phyloP scores from a whole-genome alignment of 2,797 vertebrate species.

The Mallotus villosus region DNA sequence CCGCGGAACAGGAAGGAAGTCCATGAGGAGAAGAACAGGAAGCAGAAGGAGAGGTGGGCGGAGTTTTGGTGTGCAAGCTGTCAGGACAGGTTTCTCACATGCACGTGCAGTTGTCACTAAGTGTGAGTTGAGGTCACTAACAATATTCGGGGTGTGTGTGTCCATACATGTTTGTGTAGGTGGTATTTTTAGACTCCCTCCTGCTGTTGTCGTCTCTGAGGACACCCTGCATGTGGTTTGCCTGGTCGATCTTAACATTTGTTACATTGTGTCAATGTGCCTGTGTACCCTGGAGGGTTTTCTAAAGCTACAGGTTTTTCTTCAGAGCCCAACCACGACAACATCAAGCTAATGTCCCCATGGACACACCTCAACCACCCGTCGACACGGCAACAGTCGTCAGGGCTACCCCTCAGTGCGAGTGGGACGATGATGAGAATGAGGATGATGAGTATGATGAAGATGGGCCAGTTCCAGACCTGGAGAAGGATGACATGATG shows the following conservation, averaged over 20 bases:
- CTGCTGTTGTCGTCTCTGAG: too few species aligned
- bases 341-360: conserved; percentile 28
- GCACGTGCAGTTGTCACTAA: conserved; percentile 10
- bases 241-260: too few species aligned
- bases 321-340: conserved; percentile 61
- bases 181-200: too few species aligned
- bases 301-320: conserved; percentile 52
- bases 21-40: conserved; percentile 45
- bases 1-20: conserved; percentile 49
- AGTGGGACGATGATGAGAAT: conserved; percentile 40
- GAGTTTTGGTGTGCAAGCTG: conserved; percentile 28
- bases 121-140: not conserved
- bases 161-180: not conserved
- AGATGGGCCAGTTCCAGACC: conserved; percentile 51
- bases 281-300: too few species aligned
- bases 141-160: not conserved
- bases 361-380: conserved; percentile 51
- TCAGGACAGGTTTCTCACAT: conserved; percentile 43
- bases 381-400: conserved; percentile 20
- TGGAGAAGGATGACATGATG: conserved; percentile 84
- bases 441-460: conserved; percentile 39
- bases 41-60: conserved; percentile 60
- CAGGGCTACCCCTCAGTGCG: conserved; percentile 15
- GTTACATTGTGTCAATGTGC: too few species aligned
- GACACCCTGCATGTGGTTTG: too few species aligned